These are phyloP conservation scores for Lipophrys pholis DNA, from an alignment of 2,113 vertebrate genomes.

Conservation along the genomic window DNA sequence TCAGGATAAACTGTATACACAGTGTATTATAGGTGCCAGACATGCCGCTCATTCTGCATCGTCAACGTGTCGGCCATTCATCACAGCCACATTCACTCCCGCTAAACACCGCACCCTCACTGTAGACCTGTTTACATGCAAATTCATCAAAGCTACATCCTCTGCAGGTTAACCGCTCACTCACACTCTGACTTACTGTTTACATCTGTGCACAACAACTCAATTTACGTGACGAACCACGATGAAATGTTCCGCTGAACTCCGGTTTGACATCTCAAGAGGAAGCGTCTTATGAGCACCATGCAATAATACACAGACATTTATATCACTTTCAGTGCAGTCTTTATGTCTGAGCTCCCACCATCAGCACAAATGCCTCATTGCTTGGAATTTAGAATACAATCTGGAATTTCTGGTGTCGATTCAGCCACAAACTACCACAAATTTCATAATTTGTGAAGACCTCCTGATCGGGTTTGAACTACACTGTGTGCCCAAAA, in stretches of 20 bases:
- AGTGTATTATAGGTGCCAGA: slow-evolving; percentile 10
- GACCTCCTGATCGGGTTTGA: too few relatives aligned
- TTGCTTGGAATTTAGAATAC: slow-evolving; percentile 4
- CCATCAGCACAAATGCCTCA: background rate
- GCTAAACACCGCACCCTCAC: background rate
- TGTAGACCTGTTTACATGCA: slow-evolving; percentile 3
- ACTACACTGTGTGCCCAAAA: too few relatives aligned
- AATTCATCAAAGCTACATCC: slow-evolving; percentile 9
- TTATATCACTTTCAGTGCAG: background rate
- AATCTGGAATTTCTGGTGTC: background rate
- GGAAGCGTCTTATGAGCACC: slow-evolving; percentile 8
- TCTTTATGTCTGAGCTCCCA: background rate
- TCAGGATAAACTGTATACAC: background rate
- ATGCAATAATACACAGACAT: slow-evolving; percentile 12
- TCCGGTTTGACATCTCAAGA: background rate
- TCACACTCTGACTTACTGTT: background rate
- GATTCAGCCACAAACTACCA: too few relatives aligned
- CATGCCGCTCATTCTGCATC: slow-evolving; percentile 10
- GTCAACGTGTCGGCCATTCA: slow-evolving; percentile 8
- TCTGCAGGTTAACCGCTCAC: slow-evolving; percentile 2
- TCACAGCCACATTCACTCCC: slow-evolving; percentile 17
- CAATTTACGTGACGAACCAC: background rate
- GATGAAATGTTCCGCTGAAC: background rate
- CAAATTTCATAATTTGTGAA: too few relatives aligned
- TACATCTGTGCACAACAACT: slow-evolving; percentile 22